Conservation (phyloP, 2,888 invertebrate species). For the Hemaris fuciformis region DNA sequence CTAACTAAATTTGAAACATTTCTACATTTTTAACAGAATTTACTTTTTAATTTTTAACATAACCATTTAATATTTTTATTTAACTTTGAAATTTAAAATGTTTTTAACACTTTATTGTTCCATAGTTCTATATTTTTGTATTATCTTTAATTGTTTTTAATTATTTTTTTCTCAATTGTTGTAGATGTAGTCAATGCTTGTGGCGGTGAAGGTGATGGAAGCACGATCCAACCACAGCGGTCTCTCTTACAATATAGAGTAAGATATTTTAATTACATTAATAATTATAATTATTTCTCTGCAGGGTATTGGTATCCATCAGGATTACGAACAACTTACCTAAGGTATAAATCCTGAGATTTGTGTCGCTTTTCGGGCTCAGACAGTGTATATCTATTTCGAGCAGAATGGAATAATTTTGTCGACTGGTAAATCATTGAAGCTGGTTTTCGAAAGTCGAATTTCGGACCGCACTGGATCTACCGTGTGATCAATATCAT, state of each 20-base stretch:
- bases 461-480: no score
- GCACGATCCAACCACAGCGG: slow-evolving; percentile 81
- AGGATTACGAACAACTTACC: background rate
- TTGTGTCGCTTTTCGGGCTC: no score
- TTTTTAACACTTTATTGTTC: slow-evolving; percentile 11
- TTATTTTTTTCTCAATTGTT: slow-evolving; percentile 81
- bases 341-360: slow-evolving; percentile 2
- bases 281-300: background rate
- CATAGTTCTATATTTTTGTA: slow-evolving; percentile 11
- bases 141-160: background rate
- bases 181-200: slow-evolving; percentile 94
- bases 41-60: background rate
- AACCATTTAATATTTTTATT: background rate
- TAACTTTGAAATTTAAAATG: background rate
- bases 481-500: no score
- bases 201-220: slow-evolving; percentile 91
- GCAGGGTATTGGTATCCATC: no score
- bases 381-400: no score
- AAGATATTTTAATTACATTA: slow-evolving; percentile 41
- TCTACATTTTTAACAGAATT: background rate
- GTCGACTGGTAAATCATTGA: no score
- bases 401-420: no score
- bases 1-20: background rate
- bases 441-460: no score
- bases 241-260: slow-evolving; percentile 80